Evolutionary conservation across 2,113 vertebrate genomes (phyloP), one percentile per base, ranked within the genome.

Genomic region (Caranx ignobilis): DNA sequence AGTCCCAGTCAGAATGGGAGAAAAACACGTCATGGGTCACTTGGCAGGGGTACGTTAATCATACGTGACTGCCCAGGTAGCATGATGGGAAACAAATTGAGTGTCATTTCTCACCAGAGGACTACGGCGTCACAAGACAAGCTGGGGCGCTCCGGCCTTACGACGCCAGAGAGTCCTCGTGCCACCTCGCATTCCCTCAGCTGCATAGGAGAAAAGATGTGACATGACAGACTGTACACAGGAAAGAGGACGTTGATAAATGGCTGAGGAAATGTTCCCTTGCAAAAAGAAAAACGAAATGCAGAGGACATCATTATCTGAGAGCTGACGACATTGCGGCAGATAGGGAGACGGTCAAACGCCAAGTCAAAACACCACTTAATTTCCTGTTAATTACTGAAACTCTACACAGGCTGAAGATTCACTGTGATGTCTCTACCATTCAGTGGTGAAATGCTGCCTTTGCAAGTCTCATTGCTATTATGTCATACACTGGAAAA

Each of bases 51-150:
- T 80, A 77, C 66, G 75, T 83, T 91, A 82, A 90, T 91, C 85
- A 82, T 76, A 90, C 72, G 50, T 54, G 89, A 91, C 85, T 85
- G 81, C 70, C 73, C 86, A 87, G 90, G 91, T 91, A 71, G 88
- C 89, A 81, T 86, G 92, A 91, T 92, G 90, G 88, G 88, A 89
- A 91, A 93, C 92, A 93, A 94, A 93, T 88, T 64, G 90, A 93
- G 87, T 89, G 90, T 91, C 91, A 77, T 87, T 90, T 75, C 87
- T 85, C 88, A 87, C 77, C 86, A 52, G 76, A 77, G 69, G 81
- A 73, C 72, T 77, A 59, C 8, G 84, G 86, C 74, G 19, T 66
- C 83, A 41, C 62, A 12, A 79, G 83, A 83, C 72, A 62, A 87
- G 82, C 71, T 26, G 26, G 26, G 11, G 18, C 55, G 43, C 77